Evolutionary conservation across 1,140 invertebrate genomes (phyloP).

Genomic region (Drosophila triauraria): DNA sequence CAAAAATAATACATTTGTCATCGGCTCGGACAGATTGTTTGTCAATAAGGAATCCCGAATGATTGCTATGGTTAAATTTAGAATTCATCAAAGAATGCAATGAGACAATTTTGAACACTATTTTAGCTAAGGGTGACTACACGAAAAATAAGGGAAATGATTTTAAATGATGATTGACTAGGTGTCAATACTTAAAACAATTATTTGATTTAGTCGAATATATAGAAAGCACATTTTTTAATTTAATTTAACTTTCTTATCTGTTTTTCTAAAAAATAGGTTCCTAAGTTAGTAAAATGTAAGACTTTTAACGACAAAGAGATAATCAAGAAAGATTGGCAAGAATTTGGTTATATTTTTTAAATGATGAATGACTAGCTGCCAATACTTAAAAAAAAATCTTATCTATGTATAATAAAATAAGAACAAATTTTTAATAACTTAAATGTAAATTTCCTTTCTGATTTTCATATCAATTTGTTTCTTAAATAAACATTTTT

Average conservation of each 20-base stretch:
- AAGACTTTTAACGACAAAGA: no score
- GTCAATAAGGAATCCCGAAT: conserved; percentile 17
- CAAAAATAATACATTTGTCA: conserved; percentile 38
- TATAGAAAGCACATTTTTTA: background rate
- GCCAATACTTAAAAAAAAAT: no score
- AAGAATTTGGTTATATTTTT: no score
- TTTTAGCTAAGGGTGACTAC: background rate
- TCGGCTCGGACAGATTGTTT: background rate
- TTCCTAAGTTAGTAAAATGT: no score
- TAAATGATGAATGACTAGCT: no score
- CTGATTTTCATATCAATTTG: no score
- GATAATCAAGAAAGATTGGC: no score
- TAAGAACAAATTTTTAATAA: no score
- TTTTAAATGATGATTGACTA: background rate
- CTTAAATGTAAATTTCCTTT: no score
- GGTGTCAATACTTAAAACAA: background rate
- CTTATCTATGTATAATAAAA: no score
- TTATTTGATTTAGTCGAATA: background rate
- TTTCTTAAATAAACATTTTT: no score
- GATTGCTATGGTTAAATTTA: conserved; percentile 25
- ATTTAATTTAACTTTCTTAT: background rate
- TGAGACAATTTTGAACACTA: background rate
- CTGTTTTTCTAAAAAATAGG: background rate
- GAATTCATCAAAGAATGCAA: background rate
- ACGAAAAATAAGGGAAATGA: background rate